Percentiles rank a stretch among this genome's conserved stretches.
Evolutionary conservation across 2,113 vertebrate species (phyloP).

Genomic region (Sterrhoptilus dennistouni): DNA sequence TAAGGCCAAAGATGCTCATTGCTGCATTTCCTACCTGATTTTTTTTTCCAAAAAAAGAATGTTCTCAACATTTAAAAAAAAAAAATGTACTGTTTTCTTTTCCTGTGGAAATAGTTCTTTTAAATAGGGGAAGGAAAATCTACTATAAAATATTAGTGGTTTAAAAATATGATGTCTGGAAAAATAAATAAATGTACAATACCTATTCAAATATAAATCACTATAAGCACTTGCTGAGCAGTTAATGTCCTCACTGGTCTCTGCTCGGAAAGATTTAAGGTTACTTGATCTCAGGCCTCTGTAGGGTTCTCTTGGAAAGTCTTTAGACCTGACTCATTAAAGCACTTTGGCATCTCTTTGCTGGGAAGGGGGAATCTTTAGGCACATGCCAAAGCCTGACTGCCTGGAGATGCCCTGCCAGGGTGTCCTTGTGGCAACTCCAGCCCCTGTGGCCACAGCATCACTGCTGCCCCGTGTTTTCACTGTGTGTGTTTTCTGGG

Average conservation of each 20-base stretch:
- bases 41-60: neutral
- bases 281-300: neutral
- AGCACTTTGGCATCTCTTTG: conserved; percentile 48
- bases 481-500: accelerated
- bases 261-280: neutral
- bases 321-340: conserved; percentile 54
- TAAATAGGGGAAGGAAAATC: conserved; percentile 58
- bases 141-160: conserved; percentile 62
- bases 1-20: conserved; percentile 51
- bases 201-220: conserved; percentile 51
- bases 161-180: conserved; percentile 66
- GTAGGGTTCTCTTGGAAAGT: conserved; percentile 2
- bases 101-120: conserved; percentile 39
- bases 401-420: neutral
- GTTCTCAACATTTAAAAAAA: conserved; percentile 9
- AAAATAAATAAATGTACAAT: conserved; percentile 71
- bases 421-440: neutral
- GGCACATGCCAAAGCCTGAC: neutral
- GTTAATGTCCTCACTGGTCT: neutral
- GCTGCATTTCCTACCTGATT: conserved; percentile 49
- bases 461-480: neutral
- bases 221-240: conserved; percentile 51
- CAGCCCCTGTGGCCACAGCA: neutral
- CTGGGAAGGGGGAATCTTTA: neutral
- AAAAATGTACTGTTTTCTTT: neutral